Percentiles rank a stretch among this genome's conserved stretches.
phyloP scores from a whole-genome alignment of 2,797 vertebrate species.

The Falco concolor region DNA sequence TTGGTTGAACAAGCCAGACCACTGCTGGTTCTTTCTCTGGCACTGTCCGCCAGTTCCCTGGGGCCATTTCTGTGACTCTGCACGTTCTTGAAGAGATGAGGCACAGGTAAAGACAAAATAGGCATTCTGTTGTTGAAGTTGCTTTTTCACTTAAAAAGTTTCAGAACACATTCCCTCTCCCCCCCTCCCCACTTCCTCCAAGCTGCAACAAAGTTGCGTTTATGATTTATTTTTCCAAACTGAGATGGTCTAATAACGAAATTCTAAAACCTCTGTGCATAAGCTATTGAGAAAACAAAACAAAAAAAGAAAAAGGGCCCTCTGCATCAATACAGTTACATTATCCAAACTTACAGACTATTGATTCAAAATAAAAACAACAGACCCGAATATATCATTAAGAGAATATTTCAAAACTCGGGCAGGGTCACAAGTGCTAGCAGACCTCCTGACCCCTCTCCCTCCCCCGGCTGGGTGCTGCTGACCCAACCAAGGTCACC shows the following conservation, averaged over 20 bases:
- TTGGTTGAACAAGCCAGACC: not conserved
- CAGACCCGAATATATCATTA: not conserved
- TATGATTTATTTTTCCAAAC: not conserved
- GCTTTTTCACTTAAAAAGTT: not conserved
- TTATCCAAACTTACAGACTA: not conserved
- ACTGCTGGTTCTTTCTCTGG: not conserved
- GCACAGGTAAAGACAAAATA: not conserved
- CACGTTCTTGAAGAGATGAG: not conserved
- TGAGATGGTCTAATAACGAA: not conserved
- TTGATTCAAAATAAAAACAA: not conserved
- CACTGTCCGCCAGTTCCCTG: not conserved
- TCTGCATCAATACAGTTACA: no score
- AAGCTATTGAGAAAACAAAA: not conserved
- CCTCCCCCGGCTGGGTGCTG: not conserved
- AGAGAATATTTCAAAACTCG: not conserved
- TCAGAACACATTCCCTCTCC: not conserved
- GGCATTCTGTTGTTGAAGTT: not conserved
- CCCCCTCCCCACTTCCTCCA: not conserved
- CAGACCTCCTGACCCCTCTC: not conserved
- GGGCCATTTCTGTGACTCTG: not conserved
- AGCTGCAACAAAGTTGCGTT: not conserved
- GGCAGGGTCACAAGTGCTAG: accelerated
- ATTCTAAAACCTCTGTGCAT: not conserved
- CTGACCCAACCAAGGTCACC: no score
- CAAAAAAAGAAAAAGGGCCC: no score